Conservation (phyloP, 2,113 vertebrate genomes). For the Copsychus sechellarum region DNA sequence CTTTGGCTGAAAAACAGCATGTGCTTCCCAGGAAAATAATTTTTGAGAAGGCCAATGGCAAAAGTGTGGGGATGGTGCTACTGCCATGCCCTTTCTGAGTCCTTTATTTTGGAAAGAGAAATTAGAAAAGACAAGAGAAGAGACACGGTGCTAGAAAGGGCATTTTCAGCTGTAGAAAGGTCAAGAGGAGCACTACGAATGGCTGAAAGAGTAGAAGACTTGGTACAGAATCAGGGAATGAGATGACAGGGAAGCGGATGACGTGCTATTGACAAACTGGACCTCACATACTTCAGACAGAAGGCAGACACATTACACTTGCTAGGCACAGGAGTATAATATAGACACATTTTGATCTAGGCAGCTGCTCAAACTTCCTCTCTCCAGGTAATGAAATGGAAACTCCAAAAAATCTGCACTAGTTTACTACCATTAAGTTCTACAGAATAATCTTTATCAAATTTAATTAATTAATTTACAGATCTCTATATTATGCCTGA, state of each 20-base stretch:
- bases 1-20: background rate
- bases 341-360: background rate
- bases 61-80: background rate
- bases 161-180: background rate
- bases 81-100: background rate
- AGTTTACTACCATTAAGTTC: background rate
- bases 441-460: background rate
- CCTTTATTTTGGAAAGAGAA: slow-evolving; percentile 21
- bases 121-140: background rate
- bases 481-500: background rate
- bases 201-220: background rate
- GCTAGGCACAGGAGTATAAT: background rate
- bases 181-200: background rate
- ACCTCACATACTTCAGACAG: background rate
- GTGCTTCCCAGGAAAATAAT: slow-evolving; percentile 41
- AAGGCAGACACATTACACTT: background rate
- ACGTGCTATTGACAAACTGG: background rate
- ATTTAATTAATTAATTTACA: background rate
- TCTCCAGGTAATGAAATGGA: background rate
- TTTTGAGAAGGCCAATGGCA: background rate
- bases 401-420: background rate
- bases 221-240: background rate
- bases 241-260: background rate
- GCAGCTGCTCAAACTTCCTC: background rate
- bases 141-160: background rate